A percentile compares a stretch with the other conserved stretches of the same genome.
Evolutionary conservation across 2,113 vertebrate species (phyloP).

Genomic region (Choloepus hoffmanni): DNA sequence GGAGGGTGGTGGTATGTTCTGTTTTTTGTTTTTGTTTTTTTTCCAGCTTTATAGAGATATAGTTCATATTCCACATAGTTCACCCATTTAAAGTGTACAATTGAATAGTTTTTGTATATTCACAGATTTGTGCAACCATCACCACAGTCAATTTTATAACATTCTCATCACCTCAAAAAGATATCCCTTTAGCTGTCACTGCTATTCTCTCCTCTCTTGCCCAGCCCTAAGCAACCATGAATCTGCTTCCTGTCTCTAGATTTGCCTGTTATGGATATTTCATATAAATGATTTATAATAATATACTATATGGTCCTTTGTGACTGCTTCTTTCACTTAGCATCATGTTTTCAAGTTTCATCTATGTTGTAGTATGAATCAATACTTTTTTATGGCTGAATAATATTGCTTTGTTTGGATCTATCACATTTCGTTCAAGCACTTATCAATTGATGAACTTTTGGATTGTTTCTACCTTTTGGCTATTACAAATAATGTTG

Average conservation of each 20-base stretch:
- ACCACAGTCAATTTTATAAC: conserved; percentile 13
- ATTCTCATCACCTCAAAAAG: background rate
- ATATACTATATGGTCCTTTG: background rate
- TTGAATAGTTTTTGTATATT: background rate
- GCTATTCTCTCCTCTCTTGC: background rate
- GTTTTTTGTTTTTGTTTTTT: background rate
- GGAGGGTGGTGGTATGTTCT: background rate
- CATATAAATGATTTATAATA: background rate
- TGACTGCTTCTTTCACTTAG: background rate
- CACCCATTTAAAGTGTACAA: background rate
- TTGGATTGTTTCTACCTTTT: background rate
- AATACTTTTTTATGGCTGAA: background rate
- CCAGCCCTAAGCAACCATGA: background rate
- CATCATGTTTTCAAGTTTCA: background rate
- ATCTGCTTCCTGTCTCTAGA: background rate
- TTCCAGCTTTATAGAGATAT: background rate
- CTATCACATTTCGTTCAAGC: background rate
- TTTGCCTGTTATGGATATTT: background rate
- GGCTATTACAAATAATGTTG: background rate
- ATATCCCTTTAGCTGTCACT: background rate
- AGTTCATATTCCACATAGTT: background rate
- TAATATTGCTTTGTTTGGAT: background rate
- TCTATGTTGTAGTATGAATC: background rate
- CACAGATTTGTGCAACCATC: background rate
- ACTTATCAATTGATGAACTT: background rate